These are phyloP conservation scores for Spodoptera picta DNA, from an alignment of 2,888 invertebrate species.

Conservation along the genomic window DNA sequence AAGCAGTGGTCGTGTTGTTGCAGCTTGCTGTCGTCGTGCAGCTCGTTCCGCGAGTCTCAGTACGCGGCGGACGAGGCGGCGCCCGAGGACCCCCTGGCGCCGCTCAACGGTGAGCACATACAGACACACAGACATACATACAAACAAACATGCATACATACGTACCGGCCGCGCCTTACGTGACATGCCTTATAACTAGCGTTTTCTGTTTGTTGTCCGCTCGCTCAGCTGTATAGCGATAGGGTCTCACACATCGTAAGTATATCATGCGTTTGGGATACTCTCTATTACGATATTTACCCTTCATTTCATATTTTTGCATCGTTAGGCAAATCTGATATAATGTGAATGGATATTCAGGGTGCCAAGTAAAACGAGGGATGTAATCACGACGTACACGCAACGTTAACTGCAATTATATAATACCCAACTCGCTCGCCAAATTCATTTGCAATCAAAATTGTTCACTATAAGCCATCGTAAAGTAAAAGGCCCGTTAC, in stretches of 20 bases:
- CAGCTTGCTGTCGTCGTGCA: conserved; percentile 94
- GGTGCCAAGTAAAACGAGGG: too few relatives aligned
- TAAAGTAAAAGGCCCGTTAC: too few relatives aligned
- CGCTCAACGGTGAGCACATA: conserved; percentile 80
- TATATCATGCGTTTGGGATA: conserved; percentile 70
- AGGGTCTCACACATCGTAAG: conserved; percentile 79
- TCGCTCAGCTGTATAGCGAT: conserved; percentile 83
- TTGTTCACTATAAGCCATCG: too few relatives aligned
- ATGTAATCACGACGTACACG: too few relatives aligned
- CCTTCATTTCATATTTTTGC: conserved; percentile 27
- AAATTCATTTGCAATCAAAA: too few relatives aligned
- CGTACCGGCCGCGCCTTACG: conserved; percentile 1
- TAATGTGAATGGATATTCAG: conserved; percentile 28
- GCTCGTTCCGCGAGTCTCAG: conserved; percentile 95
- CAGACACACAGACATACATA: too few relatives aligned
- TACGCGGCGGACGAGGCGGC: conserved; percentile 91
- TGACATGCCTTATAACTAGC: conserved; percentile 57
- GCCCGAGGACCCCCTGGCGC: conserved; percentile 86
- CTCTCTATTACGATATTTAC: conserved; percentile 43
- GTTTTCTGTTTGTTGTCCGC: conserved; percentile 81
- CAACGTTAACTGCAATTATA: too few relatives aligned
- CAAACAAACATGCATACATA: not conserved
- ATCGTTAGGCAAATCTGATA: conserved; percentile 14
- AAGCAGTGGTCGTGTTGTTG: conserved; percentile 24
- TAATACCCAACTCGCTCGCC: too few relatives aligned